These are phyloP conservation scores for Hetaerina titia DNA, from an alignment of 2,888 invertebrate species.

Conservation along the genomic window DNA sequence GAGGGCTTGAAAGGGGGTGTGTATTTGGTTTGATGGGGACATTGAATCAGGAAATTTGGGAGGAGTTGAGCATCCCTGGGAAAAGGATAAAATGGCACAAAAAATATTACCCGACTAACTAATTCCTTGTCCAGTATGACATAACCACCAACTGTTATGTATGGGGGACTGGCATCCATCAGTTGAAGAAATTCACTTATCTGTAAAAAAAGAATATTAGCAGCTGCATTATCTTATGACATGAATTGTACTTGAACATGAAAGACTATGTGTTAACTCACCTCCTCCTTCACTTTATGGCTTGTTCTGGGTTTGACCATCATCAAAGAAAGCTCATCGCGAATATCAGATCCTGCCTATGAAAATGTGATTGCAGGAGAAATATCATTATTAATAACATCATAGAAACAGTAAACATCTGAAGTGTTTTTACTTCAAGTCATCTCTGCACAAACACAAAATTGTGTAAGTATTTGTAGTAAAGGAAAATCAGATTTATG, in stretches of 20 bases:
- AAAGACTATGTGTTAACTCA: neutral
- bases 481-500: too few relatives aligned
- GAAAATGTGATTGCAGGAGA: neutral
- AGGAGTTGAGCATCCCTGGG: too few relatives aligned
- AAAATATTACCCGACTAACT: constrained; percentile 41
- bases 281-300: constrained; percentile 40
- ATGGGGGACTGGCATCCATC: constrained; percentile 48
- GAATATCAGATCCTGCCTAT: constrained; percentile 61
- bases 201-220: neutral
- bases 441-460: too few relatives aligned
- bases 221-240: neutral
- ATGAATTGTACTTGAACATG: neutral
- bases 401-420: too few relatives aligned
- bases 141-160: constrained; percentile 56
- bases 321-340: constrained; percentile 45
- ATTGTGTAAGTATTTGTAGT: too few relatives aligned
- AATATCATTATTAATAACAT: neutral
- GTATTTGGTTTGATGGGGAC: too few relatives aligned
- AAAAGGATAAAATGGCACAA: neutral
- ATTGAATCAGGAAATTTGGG: too few relatives aligned
- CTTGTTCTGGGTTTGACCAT: constrained; percentile 56
- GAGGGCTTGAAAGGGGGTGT: too few relatives aligned
- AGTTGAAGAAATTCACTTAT: constrained; percentile 52
- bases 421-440: too few relatives aligned
- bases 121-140: constrained; percentile 54